Evolutionary conservation across 2,888 invertebrate species (phyloP), one percentile per base, ranked within the genome.

Genomic region (Spisula solida): DNA sequence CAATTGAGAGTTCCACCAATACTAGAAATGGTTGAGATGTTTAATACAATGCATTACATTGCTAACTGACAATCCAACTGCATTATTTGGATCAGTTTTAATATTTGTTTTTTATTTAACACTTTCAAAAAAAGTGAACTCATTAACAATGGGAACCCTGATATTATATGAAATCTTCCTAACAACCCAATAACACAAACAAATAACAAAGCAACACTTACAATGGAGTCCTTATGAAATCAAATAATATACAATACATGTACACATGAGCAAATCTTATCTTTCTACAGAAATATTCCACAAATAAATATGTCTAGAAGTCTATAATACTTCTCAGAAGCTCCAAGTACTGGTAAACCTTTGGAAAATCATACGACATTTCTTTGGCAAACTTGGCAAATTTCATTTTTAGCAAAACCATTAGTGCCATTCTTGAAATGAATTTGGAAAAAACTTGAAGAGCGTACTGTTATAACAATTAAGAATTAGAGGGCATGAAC

Each of bases 151-250:
- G 60, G 75, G 75, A 75, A 75, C 75, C 34, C 75, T 75, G 75
- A 75, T 75, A 75, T 4, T 18, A 18, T 34, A 31, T 34, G 31
- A 75, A 75, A 14, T 75, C 16, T 75, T 31, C 75, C 75, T 34
- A 34, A 34, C 75, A 75, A 75, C 75, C 75, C 31, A 75, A 18
- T 34, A 75, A 75, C 75, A 75, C n/a, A 31, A 75, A 75, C 75
- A 75, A 70, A 16, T 5, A 25, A 75, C 75, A 34, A 75, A 75
- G 18, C 75, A 75, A 75, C 75, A 75, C 75, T 75, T 75, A 75
- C 75, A 75, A 75, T 75, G 75, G 75, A 75, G 25, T 75, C 75
- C 75, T 75, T 31, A 75, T 75, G 75, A 75, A 75, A 75, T 31
- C 16, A 75, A 75, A 75, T 34, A 66, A 66, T 60, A 60, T 25